Base-by-base conservation (phyloP, 1,140 invertebrate genomes). In the Trypoxylus dichotomus region DNA sequence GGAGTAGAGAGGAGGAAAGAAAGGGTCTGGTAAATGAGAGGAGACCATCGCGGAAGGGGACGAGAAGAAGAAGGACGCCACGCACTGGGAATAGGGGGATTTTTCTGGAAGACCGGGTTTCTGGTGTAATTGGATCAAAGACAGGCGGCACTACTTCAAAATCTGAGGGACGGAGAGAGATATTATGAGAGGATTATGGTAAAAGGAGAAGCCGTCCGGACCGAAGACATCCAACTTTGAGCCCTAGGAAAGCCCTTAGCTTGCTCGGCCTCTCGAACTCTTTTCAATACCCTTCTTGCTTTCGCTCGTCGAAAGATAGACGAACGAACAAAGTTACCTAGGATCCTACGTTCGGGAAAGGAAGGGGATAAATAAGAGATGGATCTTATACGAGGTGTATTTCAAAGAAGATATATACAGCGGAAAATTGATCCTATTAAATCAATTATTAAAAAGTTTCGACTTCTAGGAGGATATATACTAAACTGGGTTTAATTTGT, bases 121-220 rank as follows among this genome's bases (percentile, higher is more conserved):
- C 43, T 63, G 75, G 77, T 43, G 76, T 80, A 82, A 83, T 83
- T 82, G 82, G 81, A 83, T 82, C 81, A 82, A 79, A 82, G 73
- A 79, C 32, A 7, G 32, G 32, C 5, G 32, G 32, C 32, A 37
- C 32, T 37, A 37, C 10, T 37, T 0, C 0, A 37, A 79, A 75
- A 77, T 79, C 77, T 83, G 76, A 77, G 81, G 81, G 79, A 80
- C 79, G 74, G 76, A 78, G 76, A 42, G 72, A 78, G 76, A 74
- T 63, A 77, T 80, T 79, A 79, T 79, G 76, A 79, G 78, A 82
- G 81, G 78, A 80, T 75, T 41, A 78, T 76, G 13, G 24, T 71
- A 47, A 58, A 58, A 43, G 47, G 74, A 58, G 3, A 58, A 58
- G 19, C 42, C 32, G 42, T 41, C 19, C 29, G 73, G 24, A 32